Conservation (phyloP, 2,113 vertebrate genomes). For the Penelope pileata region DNA sequence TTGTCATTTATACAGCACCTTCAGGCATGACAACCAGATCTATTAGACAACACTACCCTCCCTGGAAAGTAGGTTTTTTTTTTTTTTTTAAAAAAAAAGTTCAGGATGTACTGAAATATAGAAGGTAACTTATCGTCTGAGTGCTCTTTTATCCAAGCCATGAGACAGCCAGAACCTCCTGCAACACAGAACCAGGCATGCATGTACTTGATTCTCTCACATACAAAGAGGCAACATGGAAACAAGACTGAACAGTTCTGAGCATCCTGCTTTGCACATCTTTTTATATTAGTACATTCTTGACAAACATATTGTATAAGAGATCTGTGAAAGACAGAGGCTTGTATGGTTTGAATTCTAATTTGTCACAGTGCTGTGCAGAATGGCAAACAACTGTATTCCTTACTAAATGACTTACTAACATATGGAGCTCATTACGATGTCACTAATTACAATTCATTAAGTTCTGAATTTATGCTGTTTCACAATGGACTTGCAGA, state of each 20-base stretch:
- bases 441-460: conserved; percentile 65
- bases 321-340: conserved; percentile 15
- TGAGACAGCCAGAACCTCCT: not conserved
- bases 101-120: not conserved
- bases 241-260: not conserved
- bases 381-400: conserved; percentile 33
- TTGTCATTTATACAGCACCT: conserved; percentile 75
- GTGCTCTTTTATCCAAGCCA: not conserved
- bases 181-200: not conserved
- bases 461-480: conserved; percentile 52
- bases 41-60: conserved; percentile 30
- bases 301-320: conserved; percentile 9
- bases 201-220: not conserved
- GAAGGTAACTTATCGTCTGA: not conserved
- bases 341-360: conserved; percentile 52
- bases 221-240: not conserved
- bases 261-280: not conserved
- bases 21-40: conserved; percentile 60
- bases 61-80: conserved; percentile 20
- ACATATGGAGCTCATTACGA: conserved; percentile 38
- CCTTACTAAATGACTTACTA: conserved; percentile 38
- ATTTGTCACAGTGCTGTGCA: conserved; percentile 45
- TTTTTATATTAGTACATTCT: not conserved
- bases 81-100: too few relatives aligned
- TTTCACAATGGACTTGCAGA: conserved; percentile 6